Conservation (phyloP, 2,888 invertebrate species). For the Drosophila mimica region DNA sequence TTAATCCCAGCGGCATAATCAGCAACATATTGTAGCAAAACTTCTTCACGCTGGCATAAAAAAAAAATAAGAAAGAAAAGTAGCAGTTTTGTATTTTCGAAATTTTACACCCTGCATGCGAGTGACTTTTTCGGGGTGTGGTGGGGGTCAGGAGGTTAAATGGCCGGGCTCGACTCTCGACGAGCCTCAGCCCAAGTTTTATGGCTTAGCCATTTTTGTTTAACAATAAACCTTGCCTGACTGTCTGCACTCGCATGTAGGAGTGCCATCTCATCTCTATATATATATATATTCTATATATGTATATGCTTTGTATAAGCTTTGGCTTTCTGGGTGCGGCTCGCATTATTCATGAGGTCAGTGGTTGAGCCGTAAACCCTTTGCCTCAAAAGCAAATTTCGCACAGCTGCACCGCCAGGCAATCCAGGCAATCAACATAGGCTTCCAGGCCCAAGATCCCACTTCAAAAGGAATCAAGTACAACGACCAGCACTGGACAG, state of each 20-base stretch:
- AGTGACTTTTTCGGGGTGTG: slow-evolving; percentile 9
- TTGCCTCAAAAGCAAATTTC: slow-evolving; percentile 24
- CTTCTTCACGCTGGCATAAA: slow-evolving; percentile 69
- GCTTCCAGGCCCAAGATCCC: slow-evolving; percentile 17
- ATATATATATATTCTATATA: slow-evolving; percentile 2
- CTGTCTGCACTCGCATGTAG: slow-evolving; percentile 66
- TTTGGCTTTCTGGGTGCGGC: slow-evolving; percentile 43
- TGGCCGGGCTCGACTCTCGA: slow-evolving; percentile 40
- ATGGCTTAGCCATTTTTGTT: slow-evolving; percentile 75
- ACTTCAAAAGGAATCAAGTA: slow-evolving; percentile 52
- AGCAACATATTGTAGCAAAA: slow-evolving; percentile 81
- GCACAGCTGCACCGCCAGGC: slow-evolving; percentile 43
- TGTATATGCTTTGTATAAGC: slow-evolving; percentile 15
- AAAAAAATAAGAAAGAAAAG: slow-evolving; percentile 16
- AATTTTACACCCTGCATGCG: slow-evolving; percentile 65
- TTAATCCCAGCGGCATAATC: slow-evolving; percentile 80
- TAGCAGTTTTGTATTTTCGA: slow-evolving; percentile 67
- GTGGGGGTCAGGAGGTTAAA: slow-evolving; percentile 57
- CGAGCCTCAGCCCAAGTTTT: slow-evolving; percentile 52
- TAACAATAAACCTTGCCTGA: slow-evolving; percentile 64
- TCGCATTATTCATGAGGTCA: slow-evolving; percentile 71
- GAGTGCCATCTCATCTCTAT: slow-evolving; percentile 43
- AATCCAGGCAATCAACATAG: slow-evolving; percentile 33
- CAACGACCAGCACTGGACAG: slow-evolving; percentile 35
- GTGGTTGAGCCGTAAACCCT: slow-evolving; percentile 38